These are phyloP conservation scores for Vanacampus margaritifer DNA, from an alignment of 2,113 vertebrate species.

Conservation along the genomic window DNA sequence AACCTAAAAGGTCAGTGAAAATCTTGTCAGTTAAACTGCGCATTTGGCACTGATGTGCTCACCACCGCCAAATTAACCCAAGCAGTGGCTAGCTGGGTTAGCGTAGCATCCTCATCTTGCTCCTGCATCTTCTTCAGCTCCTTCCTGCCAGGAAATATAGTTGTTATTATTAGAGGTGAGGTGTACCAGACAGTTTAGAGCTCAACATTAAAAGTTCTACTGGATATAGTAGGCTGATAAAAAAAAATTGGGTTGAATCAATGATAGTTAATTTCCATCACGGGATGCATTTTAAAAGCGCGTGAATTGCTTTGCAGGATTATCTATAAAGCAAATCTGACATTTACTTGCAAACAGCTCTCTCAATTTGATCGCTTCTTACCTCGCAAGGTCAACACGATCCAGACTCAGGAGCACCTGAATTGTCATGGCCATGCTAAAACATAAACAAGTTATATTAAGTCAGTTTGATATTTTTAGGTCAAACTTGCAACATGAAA, in stretches of 20 bases:
- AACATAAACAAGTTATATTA: slow-evolving; percentile 6
- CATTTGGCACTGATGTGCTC: slow-evolving; percentile 44
- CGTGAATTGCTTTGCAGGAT: too few relatives aligned
- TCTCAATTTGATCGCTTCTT: slow-evolving; percentile 2
- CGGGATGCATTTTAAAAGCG: too few relatives aligned
- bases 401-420: slow-evolving; percentile 90
- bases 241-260: too few relatives aligned
- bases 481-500: background rate
- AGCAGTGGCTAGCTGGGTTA: slow-evolving; percentile 92
- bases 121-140: slow-evolving; percentile 98
- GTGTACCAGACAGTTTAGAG: too few relatives aligned
- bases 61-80: slow-evolving; percentile 91
- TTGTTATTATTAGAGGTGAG: background rate
- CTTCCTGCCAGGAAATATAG: slow-evolving; percentile 74
- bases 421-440: slow-evolving; percentile 88
- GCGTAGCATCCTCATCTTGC: slow-evolving; percentile 89
- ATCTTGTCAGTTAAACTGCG: background rate
- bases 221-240: too few relatives aligned
- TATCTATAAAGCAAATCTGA: too few relatives aligned
- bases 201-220: too few relatives aligned
- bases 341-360: too few relatives aligned
- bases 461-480: background rate
- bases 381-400: slow-evolving; percentile 92
- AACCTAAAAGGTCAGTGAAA: background rate
- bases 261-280: too few relatives aligned